These are phyloP conservation scores for Ctenoplectra terminalis DNA, from an alignment of 1,140 invertebrate genomes.

Conservation along the genomic window DNA sequence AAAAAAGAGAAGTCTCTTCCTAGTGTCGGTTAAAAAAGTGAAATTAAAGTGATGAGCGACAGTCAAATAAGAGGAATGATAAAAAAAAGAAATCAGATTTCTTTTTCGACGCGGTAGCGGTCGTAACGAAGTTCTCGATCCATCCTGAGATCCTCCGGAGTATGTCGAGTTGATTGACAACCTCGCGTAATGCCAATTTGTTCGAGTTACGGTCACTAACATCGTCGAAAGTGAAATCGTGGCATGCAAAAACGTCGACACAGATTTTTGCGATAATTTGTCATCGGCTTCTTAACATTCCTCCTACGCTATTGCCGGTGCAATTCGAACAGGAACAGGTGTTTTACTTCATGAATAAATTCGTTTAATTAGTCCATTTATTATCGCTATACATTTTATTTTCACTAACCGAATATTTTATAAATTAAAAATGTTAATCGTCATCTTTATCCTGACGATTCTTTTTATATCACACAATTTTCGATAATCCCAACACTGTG, in stretches of 20 bases:
- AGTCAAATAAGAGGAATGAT: background rate
- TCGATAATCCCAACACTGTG: too few relatives aligned
- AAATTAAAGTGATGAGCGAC: background rate
- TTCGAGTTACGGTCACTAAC: constrained; percentile 63
- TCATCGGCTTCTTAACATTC: constrained; percentile 42
- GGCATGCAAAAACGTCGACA: constrained; percentile 50
- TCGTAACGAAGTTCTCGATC: background rate
- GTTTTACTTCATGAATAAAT: too few relatives aligned
- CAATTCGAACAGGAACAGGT: background rate
- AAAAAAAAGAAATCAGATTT: constrained; percentile 13
- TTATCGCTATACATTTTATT: too few relatives aligned
- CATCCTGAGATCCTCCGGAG: constrained; percentile 2
- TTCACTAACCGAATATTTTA: too few relatives aligned
- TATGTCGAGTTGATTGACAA: constrained; percentile 57
- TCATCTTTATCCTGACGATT: too few relatives aligned
- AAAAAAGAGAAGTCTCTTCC: background rate
- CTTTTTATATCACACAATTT: too few relatives aligned
- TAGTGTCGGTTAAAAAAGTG: background rate
- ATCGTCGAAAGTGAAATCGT: constrained; percentile 67
- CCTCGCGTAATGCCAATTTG: constrained; percentile 60
- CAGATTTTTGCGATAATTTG: constrained; percentile 52
- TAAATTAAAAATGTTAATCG: too few relatives aligned
- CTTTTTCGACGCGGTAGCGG: background rate
- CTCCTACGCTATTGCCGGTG: background rate
- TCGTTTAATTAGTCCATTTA: too few relatives aligned